phyloP scores from a whole-genome alignment of 2,113 vertebrate genomes.

The Vulpes vulpes region DNA sequence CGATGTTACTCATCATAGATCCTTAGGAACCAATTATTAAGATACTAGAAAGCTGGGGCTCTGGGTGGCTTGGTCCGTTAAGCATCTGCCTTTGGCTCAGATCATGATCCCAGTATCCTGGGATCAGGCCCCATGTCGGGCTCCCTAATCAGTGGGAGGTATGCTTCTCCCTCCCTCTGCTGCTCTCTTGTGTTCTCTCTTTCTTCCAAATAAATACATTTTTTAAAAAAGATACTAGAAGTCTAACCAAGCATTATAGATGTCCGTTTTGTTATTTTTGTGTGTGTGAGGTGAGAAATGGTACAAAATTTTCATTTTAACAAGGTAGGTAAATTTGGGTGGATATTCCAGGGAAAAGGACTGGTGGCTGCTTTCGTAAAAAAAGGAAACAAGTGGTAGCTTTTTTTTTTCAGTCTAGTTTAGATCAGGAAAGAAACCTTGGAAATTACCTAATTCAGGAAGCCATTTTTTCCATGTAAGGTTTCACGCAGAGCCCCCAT shows the following conservation, averaged over 20 bases:
- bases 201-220: not conserved
- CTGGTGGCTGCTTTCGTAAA: constrained; percentile 9
- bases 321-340: not conserved
- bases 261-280: constrained; percentile 13
- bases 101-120: not conserved
- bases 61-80: not conserved
- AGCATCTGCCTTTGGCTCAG: not conserved
- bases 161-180: not conserved
- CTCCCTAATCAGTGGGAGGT: not conserved
- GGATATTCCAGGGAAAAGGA: not conserved
- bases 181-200: not conserved
- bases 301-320: constrained; percentile 46
- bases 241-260: constrained; percentile 43
- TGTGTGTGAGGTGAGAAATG: not conserved
- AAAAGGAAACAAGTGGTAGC: constrained; percentile 40
- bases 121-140: not conserved
- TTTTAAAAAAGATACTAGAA: constrained; percentile 8
- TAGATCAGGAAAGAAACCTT: constrained; percentile 44
- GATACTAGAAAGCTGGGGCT: not conserved
- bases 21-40: constrained; percentile 17
- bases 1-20: constrained; percentile 31
- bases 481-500: not conserved
- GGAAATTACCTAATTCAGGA: not conserved
- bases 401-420: not conserved
- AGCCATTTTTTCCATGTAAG: constrained; percentile 20